Evolutionary conservation across 1,140 invertebrate species (phyloP).

Genomic region (Eurytemora carolleeae): DNA sequence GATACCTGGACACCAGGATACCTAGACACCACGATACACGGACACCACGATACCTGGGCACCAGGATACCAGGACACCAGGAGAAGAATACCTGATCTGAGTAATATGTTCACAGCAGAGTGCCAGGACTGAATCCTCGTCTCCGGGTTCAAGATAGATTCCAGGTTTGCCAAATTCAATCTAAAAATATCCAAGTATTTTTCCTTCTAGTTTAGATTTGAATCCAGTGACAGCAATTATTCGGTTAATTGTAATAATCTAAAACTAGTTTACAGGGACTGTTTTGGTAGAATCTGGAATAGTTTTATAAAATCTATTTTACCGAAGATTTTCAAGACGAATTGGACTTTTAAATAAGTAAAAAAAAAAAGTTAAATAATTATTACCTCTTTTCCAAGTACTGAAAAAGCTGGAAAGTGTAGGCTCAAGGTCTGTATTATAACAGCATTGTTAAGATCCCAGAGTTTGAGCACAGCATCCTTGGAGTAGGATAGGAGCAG

Average conservation of each 20-base stretch:
- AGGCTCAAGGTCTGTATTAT: conserved; percentile 7
- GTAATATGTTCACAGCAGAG: neutral
- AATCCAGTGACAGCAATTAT: no score
- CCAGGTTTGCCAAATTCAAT: neutral
- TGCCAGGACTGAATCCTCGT: neutral
- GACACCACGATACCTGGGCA: no score
- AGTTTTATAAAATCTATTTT: no score
- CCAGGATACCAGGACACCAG: neutral
- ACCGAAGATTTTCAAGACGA: no score
- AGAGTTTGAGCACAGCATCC: conserved; percentile 8
- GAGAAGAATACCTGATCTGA: neutral
- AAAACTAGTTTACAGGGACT: no score
- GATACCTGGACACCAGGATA: no score
- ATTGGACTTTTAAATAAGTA: no score
- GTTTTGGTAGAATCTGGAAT: no score
- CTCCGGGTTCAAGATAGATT: neutral
- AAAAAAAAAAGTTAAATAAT: conserved; percentile 2
- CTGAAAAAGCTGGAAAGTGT: conserved; percentile 2
- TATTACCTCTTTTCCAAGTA: conserved; percentile 2
- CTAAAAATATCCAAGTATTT: no score
- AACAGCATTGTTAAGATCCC: neutral
- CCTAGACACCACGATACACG: no score
- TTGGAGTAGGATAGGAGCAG: conserved; percentile 9
- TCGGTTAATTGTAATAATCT: no score
- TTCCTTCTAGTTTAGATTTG: no score